A percentile compares a stretch with the other conserved stretches of the same genome.
phyloP scores from a whole-genome alignment of 2,113 vertebrate species.

The Lates calcarifer region DNA sequence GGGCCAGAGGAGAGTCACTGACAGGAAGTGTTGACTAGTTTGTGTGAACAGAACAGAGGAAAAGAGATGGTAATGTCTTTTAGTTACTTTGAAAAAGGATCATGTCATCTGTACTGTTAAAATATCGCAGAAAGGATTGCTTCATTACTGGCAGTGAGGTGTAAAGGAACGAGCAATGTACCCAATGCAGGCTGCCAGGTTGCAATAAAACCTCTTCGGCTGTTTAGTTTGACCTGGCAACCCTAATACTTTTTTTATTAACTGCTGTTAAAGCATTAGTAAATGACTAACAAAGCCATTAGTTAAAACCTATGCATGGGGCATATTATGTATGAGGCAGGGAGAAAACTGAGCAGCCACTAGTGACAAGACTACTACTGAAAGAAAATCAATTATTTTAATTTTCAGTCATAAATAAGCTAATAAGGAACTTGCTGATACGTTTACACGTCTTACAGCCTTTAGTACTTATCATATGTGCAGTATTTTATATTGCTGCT shows the following conservation, averaged over 20 bases:
- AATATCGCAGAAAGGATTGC: background rate
- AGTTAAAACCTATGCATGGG: background rate
- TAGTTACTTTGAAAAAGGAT: background rate
- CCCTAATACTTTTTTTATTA: background rate
- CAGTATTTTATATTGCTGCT: background rate
- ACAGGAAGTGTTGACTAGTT: conserved; percentile 65
- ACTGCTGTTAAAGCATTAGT: too few relatives aligned
- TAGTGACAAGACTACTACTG: background rate
- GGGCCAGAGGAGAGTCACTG: conserved; percentile 57
- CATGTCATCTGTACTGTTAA: background rate
- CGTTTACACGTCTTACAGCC: background rate
- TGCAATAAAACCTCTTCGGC: background rate
- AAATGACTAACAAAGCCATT: background rate
- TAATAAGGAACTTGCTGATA: background rate
- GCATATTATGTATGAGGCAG: background rate
- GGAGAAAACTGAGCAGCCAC: background rate
- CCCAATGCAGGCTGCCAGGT: too few relatives aligned
- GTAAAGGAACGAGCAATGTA: too few relatives aligned
- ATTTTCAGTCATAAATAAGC: background rate
- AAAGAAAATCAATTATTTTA: background rate
- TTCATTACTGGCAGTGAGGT: background rate
- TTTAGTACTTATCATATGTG: background rate
- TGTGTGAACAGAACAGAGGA: conserved; percentile 34
- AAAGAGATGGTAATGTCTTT: conserved; percentile 16
- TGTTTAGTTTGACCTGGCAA: background rate